phyloP scores from a whole-genome alignment of 2,888 invertebrate species.

The Gibbula magus region DNA sequence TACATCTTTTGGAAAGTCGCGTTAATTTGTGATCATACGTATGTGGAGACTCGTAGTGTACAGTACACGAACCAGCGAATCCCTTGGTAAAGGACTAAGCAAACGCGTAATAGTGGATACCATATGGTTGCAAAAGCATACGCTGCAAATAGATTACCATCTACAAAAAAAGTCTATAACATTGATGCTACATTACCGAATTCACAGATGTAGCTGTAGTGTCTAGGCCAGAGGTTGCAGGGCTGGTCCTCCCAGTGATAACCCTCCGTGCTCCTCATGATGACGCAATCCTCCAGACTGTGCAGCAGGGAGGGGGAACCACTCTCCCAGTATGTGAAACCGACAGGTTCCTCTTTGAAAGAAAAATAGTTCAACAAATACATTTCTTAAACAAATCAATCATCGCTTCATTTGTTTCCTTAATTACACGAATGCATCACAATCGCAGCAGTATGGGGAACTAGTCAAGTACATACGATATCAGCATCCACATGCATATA shows the following conservation, averaged over 20 bases:
- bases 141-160: too few species aligned
- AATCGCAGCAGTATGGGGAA: too few species aligned
- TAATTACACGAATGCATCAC: too few species aligned
- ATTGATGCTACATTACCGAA: conserved; percentile 32
- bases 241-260: conserved; percentile 40
- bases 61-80: background rate
- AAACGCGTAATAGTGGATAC: background rate
- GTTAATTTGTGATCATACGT: too few species aligned
- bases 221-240: conserved; percentile 39
- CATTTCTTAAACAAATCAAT: background rate
- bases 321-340: conserved; percentile 37
- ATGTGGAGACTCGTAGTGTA: too few species aligned
- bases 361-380: too few species aligned
- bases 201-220: conserved; percentile 35
- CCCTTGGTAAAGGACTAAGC: too few species aligned
- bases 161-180: too few species aligned
- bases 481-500: too few species aligned
- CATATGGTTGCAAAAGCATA: background rate
- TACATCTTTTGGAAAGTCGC: too few species aligned
- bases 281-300: conserved; percentile 37
- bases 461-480: too few species aligned
- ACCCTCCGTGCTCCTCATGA: conserved; percentile 34
- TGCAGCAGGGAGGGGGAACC: conserved; percentile 27
- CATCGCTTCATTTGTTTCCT: background rate
- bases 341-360: conserved; percentile 24